phyloP scores from a whole-genome alignment of 35 echinoderm and acorn worm genomes.

The Lytechinus variegatus region DNA sequence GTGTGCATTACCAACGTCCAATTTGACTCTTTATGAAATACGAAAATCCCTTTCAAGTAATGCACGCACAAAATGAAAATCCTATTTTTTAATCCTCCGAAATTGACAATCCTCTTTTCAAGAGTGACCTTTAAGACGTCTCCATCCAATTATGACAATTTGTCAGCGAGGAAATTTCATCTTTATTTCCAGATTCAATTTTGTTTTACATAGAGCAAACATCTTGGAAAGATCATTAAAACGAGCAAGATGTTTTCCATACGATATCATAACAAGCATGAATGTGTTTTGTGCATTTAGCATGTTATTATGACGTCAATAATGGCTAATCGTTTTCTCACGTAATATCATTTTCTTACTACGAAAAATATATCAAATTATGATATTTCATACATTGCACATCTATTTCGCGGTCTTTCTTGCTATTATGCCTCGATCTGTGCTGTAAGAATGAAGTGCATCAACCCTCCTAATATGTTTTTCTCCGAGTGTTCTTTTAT shows the following conservation, averaged over 20 bases:
- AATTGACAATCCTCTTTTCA: not conserved
- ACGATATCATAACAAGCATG: not conserved
- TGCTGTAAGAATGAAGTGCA: too few species aligned
- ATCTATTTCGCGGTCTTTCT: too few species aligned
- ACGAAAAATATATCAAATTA: too few species aligned
- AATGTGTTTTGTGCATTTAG: not conserved
- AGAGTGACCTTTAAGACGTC: not conserved
- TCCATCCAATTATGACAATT: conserved; percentile 14
- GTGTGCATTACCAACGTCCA: too few species aligned
- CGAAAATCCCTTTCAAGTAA: too few species aligned
- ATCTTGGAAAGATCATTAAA: not conserved
- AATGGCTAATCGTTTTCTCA: not conserved
- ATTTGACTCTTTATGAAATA: too few species aligned
- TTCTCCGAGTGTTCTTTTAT: too few species aligned
- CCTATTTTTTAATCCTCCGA: not conserved
- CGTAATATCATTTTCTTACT: too few species aligned
- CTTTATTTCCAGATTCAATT: not conserved
- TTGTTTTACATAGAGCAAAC: not conserved
- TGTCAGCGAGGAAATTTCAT: not conserved
- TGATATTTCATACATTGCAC: too few species aligned
- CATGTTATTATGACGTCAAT: not conserved
- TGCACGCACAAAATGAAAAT: not conserved
- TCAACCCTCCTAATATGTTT: too few species aligned
- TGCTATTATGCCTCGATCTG: too few species aligned
- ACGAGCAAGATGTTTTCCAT: not conserved